Evolutionary conservation across 2,888 invertebrate genomes (phyloP), one percentile per base, ranked within the genome.

Genomic region (Asteroscopus sphinx): DNA sequence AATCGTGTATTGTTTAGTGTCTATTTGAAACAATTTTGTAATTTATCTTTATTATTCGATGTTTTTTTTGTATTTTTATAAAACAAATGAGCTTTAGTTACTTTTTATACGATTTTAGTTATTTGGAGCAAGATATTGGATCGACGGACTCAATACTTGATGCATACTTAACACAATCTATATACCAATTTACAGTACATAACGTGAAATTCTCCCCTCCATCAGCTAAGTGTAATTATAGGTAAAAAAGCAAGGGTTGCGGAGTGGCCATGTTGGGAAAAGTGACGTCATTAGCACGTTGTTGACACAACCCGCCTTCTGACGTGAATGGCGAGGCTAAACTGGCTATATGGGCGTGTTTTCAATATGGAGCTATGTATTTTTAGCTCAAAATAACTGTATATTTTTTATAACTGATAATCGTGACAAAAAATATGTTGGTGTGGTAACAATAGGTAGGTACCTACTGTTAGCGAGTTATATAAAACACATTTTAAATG

Each of bases 231-330:
- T 80, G 78, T 88, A 89, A 88, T 87, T 88, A 86, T 85, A 83
- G 81, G 80, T 81, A 72, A 79, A 84, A 85, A 85, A 83, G 83
- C 82, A 87, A 87, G 87, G 87, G 89, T 87, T 81, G 85, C 77
- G 49, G 85, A 90, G 90, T 89, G 83, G 89, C 90, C 86, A 87
- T 87, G 84, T 89, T 86, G 88, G 87, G 87, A 87, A 83, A 81
- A 85, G 86, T 93, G 93, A 93, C 92, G 93, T 93, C 93, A 93
- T 91, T 90, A 91, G 85, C 70, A 68, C 79, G 73, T 63, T 93
- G 93, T 94, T 93, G 88, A 89, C 89, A 82, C 75, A 90, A 80
- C 87, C 92, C 92, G 92, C 92, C 92, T 89, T 88, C 81, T 81
- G 79, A 77, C 72, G 67, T 90, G 88, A 91, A 91, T 89, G 83